Evolutionary conservation across 2,113 vertebrate species (phyloP).

Genomic region (Corythornis madagascariensis): DNA sequence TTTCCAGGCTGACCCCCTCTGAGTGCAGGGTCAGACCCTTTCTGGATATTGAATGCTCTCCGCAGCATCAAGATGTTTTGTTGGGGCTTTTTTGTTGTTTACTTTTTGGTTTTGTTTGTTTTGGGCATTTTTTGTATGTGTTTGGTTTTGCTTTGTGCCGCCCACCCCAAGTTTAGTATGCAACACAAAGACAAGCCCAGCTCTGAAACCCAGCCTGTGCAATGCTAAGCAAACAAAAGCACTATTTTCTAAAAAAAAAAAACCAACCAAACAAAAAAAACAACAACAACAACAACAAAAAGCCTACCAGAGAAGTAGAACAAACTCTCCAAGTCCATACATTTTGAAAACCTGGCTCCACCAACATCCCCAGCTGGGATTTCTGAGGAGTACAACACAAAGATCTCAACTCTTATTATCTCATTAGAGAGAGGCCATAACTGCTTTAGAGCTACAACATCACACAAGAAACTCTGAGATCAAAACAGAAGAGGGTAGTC

Average conservation of each 20-base stretch:
- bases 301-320: not conserved
- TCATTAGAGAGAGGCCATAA: not conserved
- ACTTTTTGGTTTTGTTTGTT: not conserved
- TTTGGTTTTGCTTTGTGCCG: too few species aligned
- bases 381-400: not conserved
- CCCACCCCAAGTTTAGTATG: not conserved
- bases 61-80: not conserved
- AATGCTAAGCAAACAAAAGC: not conserved
- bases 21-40: not conserved
- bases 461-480: not conserved
- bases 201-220: not conserved
- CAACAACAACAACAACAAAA: too few species aligned
- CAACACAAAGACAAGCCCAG: not conserved
- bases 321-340: not conserved
- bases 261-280: too few species aligned
- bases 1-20: not conserved
- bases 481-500: not conserved
- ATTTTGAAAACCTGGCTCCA: not conserved
- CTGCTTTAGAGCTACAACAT: rapidly evolving
- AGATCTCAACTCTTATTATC: not conserved
- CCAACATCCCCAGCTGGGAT: rapidly evolving
- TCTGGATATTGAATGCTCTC: not conserved
- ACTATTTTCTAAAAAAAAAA: not conserved
- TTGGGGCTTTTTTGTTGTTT: not conserved
- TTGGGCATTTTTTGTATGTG: too few species aligned